A percentile compares a stretch with the other conserved stretches of the same genome.
Conservation (phyloP, 2,113 vertebrate species). For the Pongo pygmaeus region DNA sequence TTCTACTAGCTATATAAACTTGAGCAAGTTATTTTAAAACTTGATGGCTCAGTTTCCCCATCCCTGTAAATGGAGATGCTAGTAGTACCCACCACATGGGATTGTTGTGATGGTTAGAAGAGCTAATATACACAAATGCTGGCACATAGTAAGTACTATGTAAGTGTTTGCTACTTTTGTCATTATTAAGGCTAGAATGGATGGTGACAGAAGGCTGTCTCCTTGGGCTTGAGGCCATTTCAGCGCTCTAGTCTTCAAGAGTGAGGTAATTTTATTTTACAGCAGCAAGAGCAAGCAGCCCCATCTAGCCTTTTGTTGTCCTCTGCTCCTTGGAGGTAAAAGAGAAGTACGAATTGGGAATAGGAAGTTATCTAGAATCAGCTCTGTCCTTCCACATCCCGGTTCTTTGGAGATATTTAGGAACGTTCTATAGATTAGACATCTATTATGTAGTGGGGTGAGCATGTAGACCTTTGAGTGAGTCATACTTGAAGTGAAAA, state of each 20-base stretch:
- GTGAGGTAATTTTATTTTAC: neutral
- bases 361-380: neutral
- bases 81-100: neutral
- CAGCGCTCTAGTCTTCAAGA: neutral
- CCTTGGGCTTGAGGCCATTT: neutral
- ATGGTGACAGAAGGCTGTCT: neutral
- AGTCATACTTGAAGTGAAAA: neutral
- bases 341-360: neutral
- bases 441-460: neutral
- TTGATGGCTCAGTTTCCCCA: neutral
- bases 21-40: neutral
- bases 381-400: neutral
- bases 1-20: neutral
- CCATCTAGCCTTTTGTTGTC: neutral
- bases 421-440: neutral
- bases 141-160: neutral
- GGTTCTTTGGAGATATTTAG: neutral
- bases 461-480: neutral
- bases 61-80: neutral
- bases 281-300: neutral
- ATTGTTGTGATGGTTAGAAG: neutral
- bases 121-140: neutral
- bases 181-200: neutral
- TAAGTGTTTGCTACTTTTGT: neutral
- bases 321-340: neutral